phyloP scores from a whole-genome alignment of 2,797 vertebrate species.

The Remorina albescens region DNA sequence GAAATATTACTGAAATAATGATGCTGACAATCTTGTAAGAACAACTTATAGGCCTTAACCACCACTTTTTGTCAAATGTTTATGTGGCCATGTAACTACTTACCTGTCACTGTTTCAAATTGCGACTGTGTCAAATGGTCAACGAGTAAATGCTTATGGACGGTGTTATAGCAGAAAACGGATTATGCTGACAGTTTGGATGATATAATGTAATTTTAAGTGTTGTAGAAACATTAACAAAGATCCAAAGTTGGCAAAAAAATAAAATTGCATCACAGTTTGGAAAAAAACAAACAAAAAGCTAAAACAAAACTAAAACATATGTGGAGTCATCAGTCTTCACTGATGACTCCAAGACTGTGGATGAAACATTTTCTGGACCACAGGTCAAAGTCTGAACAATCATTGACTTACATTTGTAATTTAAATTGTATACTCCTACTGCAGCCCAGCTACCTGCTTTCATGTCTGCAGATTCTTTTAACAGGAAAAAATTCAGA shows the following conservation, averaged over 20 bases:
- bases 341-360: no score
- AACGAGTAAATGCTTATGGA: conserved; percentile 9
- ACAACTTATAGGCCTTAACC: neutral
- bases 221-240: no score
- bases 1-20: neutral
- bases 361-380: neutral
- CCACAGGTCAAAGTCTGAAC: neutral
- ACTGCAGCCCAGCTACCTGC: neutral
- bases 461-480: neutral
- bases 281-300: no score
- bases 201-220: neutral
- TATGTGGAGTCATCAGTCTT: neutral
- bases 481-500: neutral
- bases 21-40: neutral
- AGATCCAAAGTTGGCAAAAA: no score
- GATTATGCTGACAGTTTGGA: neutral
- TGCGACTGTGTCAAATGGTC: neutral
- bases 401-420: neutral
- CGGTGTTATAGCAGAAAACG: neutral
- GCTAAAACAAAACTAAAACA: neutral
- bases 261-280: no score
- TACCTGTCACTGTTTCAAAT: conserved; percentile 5
- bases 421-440: conserved; percentile 11
- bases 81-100: neutral
- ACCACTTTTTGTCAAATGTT: conserved; percentile 7